Evolutionary conservation across 2,797 vertebrate genomes (phyloP).

Genomic region (Cercopithecus diana): DNA sequence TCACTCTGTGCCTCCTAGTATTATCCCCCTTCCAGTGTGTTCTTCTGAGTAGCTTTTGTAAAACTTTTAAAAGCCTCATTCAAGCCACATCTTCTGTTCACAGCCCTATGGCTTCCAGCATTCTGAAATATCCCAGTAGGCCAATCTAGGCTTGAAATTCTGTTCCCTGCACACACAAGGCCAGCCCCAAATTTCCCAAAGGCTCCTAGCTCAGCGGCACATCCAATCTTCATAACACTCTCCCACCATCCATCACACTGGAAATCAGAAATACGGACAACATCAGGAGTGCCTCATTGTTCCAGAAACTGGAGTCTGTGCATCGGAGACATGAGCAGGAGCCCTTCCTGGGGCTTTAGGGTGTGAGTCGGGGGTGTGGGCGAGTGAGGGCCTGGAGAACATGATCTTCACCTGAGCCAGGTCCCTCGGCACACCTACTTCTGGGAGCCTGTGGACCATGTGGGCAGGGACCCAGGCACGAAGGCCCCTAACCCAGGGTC

Average conservation of each 20-base stretch:
- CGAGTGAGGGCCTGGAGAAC: background rate
- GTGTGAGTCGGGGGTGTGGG: background rate
- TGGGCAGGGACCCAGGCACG: background rate
- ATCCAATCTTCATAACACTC: too few relatives aligned
- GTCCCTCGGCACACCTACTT: background rate
- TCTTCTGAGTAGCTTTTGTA: background rate
- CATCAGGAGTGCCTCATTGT: rapidly evolving
- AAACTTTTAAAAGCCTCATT: background rate
- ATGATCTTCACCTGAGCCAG: background rate
- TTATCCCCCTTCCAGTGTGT: background rate
- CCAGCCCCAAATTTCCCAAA: background rate
- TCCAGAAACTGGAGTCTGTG: rapidly evolving
- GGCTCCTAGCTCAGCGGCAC: background rate
- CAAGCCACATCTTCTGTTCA: background rate
- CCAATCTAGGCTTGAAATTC: background rate
- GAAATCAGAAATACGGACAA: too few relatives aligned
- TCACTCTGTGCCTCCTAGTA: background rate
- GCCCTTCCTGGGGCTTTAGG: background rate
- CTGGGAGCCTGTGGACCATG: background rate
- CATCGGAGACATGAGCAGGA: background rate
- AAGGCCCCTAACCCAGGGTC: background rate
- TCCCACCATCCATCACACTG: background rate
- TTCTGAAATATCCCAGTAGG: background rate
- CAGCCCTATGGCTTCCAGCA: background rate
- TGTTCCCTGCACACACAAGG: background rate